Evolutionary conservation across 2,888 invertebrate genomes (phyloP).

Genomic region (Dryadula phaetusa): DNA sequence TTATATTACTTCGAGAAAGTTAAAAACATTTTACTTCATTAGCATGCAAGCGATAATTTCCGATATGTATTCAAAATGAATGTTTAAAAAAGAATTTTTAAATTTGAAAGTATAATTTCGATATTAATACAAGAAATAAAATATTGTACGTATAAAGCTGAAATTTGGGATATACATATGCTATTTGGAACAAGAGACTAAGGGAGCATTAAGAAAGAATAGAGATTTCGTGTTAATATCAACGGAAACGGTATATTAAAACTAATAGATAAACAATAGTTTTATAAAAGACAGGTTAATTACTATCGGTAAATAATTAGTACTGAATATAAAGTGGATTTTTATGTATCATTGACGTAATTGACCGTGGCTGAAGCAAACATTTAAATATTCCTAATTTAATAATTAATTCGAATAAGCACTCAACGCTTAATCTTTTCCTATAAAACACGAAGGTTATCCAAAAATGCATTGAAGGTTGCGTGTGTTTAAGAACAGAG

Average conservation of each 20-base stretch:
- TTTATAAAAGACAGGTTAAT: not conserved
- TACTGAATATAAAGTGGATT: constrained; percentile 1
- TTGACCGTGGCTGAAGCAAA: constrained; percentile 6
- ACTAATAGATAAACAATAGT: constrained; percentile 3
- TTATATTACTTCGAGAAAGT: constrained; percentile 11
- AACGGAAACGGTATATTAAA: too few species aligned
- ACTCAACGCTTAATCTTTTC: constrained; percentile 4
- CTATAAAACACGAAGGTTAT: constrained; percentile 5
- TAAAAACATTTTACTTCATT: not conserved
- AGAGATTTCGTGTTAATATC: too few species aligned
- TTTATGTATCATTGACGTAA: not conserved
- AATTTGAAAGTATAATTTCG: not conserved
- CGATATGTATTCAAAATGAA: not conserved
- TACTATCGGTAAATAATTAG: constrained; percentile 1
- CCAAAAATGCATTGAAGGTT: constrained; percentile 18
- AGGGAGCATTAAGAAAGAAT: too few species aligned
- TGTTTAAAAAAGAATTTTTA: constrained; percentile 1
- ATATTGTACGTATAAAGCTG: too few species aligned
- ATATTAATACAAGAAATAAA: not conserved
- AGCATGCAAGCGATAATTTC: not conserved
- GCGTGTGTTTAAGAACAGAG: not conserved
- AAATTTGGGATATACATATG: too few species aligned
- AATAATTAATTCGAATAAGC: not conserved
- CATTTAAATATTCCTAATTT: constrained; percentile 3
- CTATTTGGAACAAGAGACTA: too few species aligned